These are phyloP conservation scores for Aelia acuminata DNA, from an alignment of 2,888 invertebrate species.

Conservation along the genomic window DNA sequence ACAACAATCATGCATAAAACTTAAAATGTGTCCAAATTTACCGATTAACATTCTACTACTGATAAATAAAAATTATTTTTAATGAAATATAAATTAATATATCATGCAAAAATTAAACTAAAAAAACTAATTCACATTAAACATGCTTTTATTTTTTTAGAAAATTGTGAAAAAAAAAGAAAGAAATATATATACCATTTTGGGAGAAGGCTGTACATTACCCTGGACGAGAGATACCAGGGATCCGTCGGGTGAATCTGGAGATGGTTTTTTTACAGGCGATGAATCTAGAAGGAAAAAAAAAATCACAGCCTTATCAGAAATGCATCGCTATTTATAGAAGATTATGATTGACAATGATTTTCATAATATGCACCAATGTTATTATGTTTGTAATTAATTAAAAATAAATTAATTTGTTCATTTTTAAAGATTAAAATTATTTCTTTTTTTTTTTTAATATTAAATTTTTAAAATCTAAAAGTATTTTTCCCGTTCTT, in stretches of 20 bases:
- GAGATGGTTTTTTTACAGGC: slow-evolving; percentile 68
- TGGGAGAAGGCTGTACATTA: slow-evolving; percentile 64
- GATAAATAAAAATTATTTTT: not conserved
- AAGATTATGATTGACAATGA: not conserved
- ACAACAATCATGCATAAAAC: slow-evolving; percentile 11
- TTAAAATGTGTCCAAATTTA: slow-evolving; percentile 2
- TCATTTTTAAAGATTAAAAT: too few relatives aligned
- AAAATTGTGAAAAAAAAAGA: not conserved
- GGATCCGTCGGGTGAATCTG: slow-evolving; percentile 64
- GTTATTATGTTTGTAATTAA: too few relatives aligned
- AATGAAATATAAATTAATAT: not conserved
- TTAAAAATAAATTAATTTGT: too few relatives aligned
- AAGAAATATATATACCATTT: slow-evolving; percentile 60
- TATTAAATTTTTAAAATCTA: too few relatives aligned
- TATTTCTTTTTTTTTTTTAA: too few relatives aligned
- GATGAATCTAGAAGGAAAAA: slow-evolving; percentile 71
- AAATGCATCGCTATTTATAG: slow-evolving; percentile 4
- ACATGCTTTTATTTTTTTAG: not conserved
- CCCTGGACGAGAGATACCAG: slow-evolving; percentile 61
- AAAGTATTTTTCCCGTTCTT: too few relatives aligned
- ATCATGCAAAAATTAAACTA: not conserved
- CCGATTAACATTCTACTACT: not conserved
- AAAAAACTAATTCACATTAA: slow-evolving; percentile 32
- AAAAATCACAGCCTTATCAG: not conserved
- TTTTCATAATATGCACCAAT: not conserved